Conservation (phyloP, 2,113 vertebrate genomes). For the Calyptomena viridis region DNA sequence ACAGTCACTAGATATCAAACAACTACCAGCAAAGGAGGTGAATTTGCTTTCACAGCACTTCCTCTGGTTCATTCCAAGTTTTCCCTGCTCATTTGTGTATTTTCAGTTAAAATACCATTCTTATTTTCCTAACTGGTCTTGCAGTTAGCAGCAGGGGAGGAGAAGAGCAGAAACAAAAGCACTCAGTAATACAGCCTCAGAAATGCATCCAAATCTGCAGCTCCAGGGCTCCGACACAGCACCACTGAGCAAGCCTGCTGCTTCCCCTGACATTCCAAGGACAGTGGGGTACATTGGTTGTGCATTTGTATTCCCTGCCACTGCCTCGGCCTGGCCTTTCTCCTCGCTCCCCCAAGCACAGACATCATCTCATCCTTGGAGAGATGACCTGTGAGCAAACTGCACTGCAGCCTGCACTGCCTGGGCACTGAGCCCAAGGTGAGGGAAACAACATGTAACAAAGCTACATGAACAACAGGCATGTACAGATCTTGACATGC, state of each 20-base stretch:
- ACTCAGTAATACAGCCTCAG: background rate
- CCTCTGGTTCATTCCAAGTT: conserved; percentile 19
- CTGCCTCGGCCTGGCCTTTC: background rate
- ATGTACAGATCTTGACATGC: background rate
- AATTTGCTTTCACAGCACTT: conserved; percentile 28
- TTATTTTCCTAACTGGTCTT: background rate
- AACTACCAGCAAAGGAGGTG: background rate
- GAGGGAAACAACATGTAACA: background rate
- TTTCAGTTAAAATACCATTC: background rate
- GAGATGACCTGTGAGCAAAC: background rate
- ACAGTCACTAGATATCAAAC: background rate
- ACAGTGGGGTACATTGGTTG: background rate
- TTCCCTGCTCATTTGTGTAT: background rate
- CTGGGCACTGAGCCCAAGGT: background rate
- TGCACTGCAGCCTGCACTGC: background rate
- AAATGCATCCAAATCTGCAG: background rate
- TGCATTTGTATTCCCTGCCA: conserved; percentile 23
- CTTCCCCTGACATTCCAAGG: background rate
- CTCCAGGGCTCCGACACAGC: background rate
- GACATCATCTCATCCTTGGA: conserved; percentile 23
- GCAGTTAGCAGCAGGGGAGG: background rate
- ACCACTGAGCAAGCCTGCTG: background rate
- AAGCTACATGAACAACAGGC: background rate
- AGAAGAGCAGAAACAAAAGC: background rate
- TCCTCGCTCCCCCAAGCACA: background rate